These are phyloP conservation scores for Thryonomys swinderianus DNA, from an alignment of 2,113 vertebrate genomes.

Conservation along the genomic window DNA sequence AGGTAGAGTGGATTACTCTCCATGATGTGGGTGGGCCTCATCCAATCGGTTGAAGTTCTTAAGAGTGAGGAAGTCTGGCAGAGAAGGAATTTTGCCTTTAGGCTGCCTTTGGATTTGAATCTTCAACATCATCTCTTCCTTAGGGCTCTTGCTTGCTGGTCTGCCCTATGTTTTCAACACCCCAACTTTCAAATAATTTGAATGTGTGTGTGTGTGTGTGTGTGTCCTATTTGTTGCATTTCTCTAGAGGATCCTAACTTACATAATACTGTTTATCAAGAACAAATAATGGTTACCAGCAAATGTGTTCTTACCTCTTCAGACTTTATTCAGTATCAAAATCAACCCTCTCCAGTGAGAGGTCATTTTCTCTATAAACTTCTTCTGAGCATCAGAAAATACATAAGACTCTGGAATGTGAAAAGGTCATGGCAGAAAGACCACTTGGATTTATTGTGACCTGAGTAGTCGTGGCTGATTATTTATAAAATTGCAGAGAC, in stretches of 20 bases:
- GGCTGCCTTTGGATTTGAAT: not conserved
- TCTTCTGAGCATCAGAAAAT: not conserved
- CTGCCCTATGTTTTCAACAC: not conserved
- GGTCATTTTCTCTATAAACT: constrained; percentile 4
- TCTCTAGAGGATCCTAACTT: constrained; percentile 3
- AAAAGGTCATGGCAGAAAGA: not conserved
- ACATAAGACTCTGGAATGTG: not conserved
- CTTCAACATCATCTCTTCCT: too few relatives aligned
- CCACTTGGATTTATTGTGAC: not conserved
- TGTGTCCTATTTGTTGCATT: not conserved
- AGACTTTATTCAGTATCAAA: not conserved
- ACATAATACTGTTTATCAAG: not conserved
- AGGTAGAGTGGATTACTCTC: not conserved
- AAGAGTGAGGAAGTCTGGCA: not conserved
- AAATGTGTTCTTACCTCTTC: not conserved
- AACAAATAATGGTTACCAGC: not conserved
- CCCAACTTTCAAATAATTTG: not conserved
- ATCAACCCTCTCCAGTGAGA: not conserved
- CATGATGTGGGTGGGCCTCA: not conserved
- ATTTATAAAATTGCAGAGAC: not conserved
- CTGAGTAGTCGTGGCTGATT: not conserved
- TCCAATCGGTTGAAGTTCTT: not conserved
- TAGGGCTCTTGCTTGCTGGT: not conserved
- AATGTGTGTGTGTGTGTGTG: not conserved
- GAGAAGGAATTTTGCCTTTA: not conserved